Conservation (phyloP, 2,113 vertebrate genomes). For the Myocastor coypus region DNA sequence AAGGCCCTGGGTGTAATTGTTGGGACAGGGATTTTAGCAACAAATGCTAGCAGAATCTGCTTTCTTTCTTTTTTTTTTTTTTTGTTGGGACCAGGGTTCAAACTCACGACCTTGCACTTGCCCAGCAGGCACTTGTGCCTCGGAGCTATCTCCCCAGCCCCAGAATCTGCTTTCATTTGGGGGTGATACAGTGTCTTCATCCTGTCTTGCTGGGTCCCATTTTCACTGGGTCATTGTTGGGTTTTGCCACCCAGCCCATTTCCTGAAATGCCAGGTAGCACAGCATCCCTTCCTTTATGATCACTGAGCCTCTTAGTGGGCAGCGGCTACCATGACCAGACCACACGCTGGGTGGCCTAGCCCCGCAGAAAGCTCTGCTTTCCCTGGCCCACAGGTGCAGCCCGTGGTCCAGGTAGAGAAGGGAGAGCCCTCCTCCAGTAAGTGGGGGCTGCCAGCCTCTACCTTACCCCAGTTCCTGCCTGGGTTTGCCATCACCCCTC, state of each 20-base stretch:
- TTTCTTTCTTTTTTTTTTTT: too few species aligned
- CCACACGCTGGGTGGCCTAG: neutral
- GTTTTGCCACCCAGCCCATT: too few species aligned
- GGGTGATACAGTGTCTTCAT: neutral
- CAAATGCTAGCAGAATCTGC: neutral
- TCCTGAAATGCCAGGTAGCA: fast-evolving
- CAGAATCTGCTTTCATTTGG: neutral
- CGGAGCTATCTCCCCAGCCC: too few species aligned
- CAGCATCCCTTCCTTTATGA: neutral
- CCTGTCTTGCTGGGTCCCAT: too few species aligned
- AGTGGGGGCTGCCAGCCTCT: fast-evolving
- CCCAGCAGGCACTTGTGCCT: too few species aligned
- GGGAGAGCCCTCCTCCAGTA: too few species aligned
- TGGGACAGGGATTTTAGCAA: neutral
- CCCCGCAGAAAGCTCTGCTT: neutral
- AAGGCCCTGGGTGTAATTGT: neutral
- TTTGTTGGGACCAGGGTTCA: too few species aligned
- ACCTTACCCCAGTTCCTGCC: neutral
- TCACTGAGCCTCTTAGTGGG: neutral
- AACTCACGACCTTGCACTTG: too few species aligned
- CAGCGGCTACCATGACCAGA: neutral
- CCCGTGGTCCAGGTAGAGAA: fast-evolving
- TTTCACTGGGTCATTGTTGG: neutral
- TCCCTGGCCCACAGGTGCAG: neutral
- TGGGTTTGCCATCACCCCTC: neutral